Evolutionary conservation across 2,797 vertebrate genomes (phyloP).

Genomic region (Thripadectes ignobilis): DNA sequence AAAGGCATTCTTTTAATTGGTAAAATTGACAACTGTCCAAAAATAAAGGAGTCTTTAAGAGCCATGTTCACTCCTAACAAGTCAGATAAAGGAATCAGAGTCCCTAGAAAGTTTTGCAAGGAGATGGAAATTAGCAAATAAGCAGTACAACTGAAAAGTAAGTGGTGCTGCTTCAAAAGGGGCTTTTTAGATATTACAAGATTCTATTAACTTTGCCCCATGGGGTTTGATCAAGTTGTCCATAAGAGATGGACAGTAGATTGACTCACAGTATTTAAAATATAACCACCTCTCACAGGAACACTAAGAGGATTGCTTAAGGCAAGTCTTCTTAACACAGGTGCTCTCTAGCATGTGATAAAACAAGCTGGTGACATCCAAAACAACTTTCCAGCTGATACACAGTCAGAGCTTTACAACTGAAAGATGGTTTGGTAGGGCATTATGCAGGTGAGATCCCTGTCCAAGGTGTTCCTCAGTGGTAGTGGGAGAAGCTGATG

Average conservation of each 20-base stretch:
- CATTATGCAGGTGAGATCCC: neutral
- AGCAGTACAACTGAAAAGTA: neutral
- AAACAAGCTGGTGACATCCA: conserved; percentile 2
- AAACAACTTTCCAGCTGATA: neutral
- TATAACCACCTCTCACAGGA: neutral
- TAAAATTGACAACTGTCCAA: conserved; percentile 63
- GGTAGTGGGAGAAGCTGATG: neutral
- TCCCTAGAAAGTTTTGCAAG: conserved; percentile 24
- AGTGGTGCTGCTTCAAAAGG: neutral
- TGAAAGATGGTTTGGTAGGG: neutral
- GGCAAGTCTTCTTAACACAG: conserved; percentile 20
- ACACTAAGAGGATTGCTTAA: conserved; percentile 30
- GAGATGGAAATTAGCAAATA: neutral
- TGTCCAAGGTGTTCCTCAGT: neutral
- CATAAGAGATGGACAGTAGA: conserved; percentile 1
- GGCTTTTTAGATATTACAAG: neutral
- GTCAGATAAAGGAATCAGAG: conserved; percentile 3
- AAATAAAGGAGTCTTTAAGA: conserved; percentile 28
- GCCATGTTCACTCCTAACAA: conserved; percentile 15
- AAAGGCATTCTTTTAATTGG: conserved; percentile 59
- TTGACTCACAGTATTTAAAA: neutral
- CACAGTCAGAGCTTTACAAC: neutral
- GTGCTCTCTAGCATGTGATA: neutral
- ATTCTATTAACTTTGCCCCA: neutral
- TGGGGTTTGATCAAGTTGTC: neutral